Conservation (phyloP, 1,140 invertebrate species). For the Drosophila lowei region DNA sequence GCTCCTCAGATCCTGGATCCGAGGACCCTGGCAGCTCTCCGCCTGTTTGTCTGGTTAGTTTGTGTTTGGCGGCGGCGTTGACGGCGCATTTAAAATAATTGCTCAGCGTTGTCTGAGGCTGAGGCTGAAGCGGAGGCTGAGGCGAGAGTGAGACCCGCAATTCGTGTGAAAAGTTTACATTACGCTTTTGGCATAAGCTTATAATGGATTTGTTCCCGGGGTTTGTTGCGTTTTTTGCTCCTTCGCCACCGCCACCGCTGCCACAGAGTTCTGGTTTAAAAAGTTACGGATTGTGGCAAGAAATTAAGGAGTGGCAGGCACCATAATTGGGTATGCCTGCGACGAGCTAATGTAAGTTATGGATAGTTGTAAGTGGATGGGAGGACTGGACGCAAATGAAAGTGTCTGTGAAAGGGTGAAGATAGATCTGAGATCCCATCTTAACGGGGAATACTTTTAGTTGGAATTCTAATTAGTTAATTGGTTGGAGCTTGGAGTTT, state of each 20-base stretch:
- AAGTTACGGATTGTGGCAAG: slow-evolving; percentile 45
- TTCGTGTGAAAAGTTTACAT: slow-evolving; percentile 78
- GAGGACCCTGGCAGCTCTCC: too few species aligned
- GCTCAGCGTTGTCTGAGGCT: slow-evolving; percentile 46
- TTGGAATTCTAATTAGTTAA: slow-evolving; percentile 42
- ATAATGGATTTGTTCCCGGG: slow-evolving; percentile 76
- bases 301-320: slow-evolving; percentile 16
- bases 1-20: slow-evolving; percentile 1
- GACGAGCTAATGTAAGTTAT: slow-evolving; percentile 66
- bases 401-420: slow-evolving; percentile 16
- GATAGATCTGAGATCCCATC: too few species aligned
- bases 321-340: slow-evolving; percentile 42
- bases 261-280: slow-evolving; percentile 35
- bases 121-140: background rate
- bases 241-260: too few species aligned
- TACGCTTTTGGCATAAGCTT: slow-evolving; percentile 75
- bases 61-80: slow-evolving; percentile 62
- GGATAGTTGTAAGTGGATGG: slow-evolving; percentile 51
- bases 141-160: slow-evolving; percentile 52
- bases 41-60: slow-evolving; percentile 71
- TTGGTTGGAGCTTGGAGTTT: slow-evolving; percentile 17
- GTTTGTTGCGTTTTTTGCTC: slow-evolving; percentile 47
- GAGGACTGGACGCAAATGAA: slow-evolving; percentile 13
- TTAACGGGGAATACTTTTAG: slow-evolving; percentile 9
- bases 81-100: slow-evolving; percentile 78